Evolutionary conservation across 2,113 vertebrate species (phyloP), one percentile per base, ranked within the genome.

Genomic region (Tor tambroides): DNA sequence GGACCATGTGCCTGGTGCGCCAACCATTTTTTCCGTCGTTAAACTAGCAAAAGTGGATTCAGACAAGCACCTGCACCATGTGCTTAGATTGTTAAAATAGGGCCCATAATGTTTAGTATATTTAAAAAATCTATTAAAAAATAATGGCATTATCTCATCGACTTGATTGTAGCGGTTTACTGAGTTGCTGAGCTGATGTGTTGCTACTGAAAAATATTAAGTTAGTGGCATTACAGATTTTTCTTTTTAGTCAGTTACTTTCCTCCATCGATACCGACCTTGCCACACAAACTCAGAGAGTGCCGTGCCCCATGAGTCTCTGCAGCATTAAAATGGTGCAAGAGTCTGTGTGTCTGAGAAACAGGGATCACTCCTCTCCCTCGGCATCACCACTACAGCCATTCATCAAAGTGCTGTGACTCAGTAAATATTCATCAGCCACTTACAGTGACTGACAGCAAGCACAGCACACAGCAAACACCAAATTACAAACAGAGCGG

Each of bases 351-450:
- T 71, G 30, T 61, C 32, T 46, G 71, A 76, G 72, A 76, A 67
- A 35, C 28, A n/a, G n/a, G 56, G 75, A 79, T 78, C 41, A 54
- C 54, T 51, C 23, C 9, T 79, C 15, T 86, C n/a, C 15, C 65
- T 80, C 28, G 6, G 54, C 82, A 78, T 89, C 65, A 35, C 63
- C 67, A 59, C 28, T 85, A 43, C 49, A 46, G 69, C 59, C 49
- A 77, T 86, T 86, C 71, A 74, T 89, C 86, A 79, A 69, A 65
- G 84, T 84, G 54, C 77, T 75, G 30, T 74, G 81, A 21, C 82
- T 89, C 41, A 84, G 84, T 88, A 83, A 90, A 88, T 87, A 86
- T 88, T 87, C 81, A 88, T 72, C 82, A 89, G 72, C 61, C 82
- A 74, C 78, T 88, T 85, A 54, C 72, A 74, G 75, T 84, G 81